Base-by-base conservation (phyloP, 2,113 vertebrate genomes). In the Eonycteris spelaea region DNA sequence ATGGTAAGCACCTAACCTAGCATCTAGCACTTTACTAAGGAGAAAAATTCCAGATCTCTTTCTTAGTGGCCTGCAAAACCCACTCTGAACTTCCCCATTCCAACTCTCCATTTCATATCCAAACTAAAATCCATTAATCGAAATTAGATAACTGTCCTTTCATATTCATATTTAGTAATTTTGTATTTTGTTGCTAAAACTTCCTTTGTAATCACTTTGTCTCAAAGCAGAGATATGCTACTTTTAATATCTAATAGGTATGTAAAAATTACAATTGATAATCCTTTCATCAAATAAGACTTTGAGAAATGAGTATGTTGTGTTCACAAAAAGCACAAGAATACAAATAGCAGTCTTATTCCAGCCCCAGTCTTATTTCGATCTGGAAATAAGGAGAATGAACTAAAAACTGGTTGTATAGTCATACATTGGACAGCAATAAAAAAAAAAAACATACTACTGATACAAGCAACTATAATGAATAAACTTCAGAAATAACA, bases 101-200 rank as follows among this genome's bases (percentile, higher is more conserved):
- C 53, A 82, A 70, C 19, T 57, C 11, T 73, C 57, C 6, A 35
- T 35, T 40, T 77, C 38, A 21, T 53, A 82, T 55, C 73, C 87
- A 87, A 94, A 91, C 51, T 94, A 75, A 95, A 94, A 74, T 45
- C 53, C 14, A 73, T 45, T 79, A 61, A 75, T 55, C 86, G 86
- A 57, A 74, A 73, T 33, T 53, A 78, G 40, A 51, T 38, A 35
- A 26, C 12, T 65, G 30, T 14, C 30, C 43, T 74, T 63, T 92
- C 33, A 78, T 77, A 77, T 12, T 57, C 38, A 73, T 55, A 79
- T 51, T 89, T 79, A 78, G 78, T 45, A 89, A 57, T 59, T 67
- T 85, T 93, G 22, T 70, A 92, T 53, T 82, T 90, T 65, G 28
- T 70, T 80, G n/a, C 65, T 89, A 57, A 96, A 91, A 74, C n/a